Base-by-base conservation (phyloP, 2,888 invertebrate genomes). In the Ennomos fuscantarius region DNA sequence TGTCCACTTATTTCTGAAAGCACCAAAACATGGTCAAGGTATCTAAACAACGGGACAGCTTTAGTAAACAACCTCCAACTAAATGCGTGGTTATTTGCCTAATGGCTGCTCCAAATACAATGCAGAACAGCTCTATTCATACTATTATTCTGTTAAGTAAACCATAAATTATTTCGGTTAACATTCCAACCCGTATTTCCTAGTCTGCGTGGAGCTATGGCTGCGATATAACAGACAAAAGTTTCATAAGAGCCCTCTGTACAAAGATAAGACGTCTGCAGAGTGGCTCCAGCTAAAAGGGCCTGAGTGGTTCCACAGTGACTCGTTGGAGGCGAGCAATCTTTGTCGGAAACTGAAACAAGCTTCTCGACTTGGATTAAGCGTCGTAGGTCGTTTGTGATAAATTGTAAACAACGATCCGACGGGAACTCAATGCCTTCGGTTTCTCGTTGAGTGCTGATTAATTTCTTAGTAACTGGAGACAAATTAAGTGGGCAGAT, bases 191-290 rank as follows among this genome's bases (percentile, higher is more conserved):
- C 57, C 55, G 39, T 59, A 53, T 59, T 41, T 45, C 24, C 24
- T 13, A 45, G 63, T 65, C 58, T 63, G 59, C 59, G 52, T 52
- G 37, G 49, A 55, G 45, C 53, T 57, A 55, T 59, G 55, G 47
- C 5, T 24, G 3, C 24, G 24, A 49, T 60, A 53, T 60, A 52
- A 62, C 62, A 61, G 60, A 68, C 69, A 71, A 76, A 79, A 81
- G 73, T 79, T 79, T 74, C 63, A 62, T 56, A 65, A 79, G 71
- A 62, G 73, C 71, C 59, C 72, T 79, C 58, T 10, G 58, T 55
- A 60, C 62, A 66, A 71, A 74, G 72, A 73, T 72, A 72, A 75
- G 74, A 74, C 57, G 63, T 69, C 58, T 67, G 66, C 60, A 65
- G 67, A 81, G 76, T 71, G 73, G 70, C 72, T 69, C 60, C 34